Evolutionary conservation across 1,140 invertebrate species (phyloP).

Genomic region (Colletes latitarsis): DNA sequence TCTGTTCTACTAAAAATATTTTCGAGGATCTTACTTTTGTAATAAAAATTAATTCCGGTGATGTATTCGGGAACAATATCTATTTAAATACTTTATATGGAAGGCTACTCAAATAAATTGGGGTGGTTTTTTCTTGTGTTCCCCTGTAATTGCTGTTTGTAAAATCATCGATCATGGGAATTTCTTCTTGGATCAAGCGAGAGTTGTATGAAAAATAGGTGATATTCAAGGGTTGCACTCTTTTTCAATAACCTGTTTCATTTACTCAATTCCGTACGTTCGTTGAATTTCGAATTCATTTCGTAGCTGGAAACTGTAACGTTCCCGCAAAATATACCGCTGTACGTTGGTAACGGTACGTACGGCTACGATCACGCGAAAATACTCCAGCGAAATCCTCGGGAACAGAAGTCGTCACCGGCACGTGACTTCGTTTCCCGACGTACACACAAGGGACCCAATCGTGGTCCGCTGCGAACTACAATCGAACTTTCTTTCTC

Average conservation of each 20-base stretch:
- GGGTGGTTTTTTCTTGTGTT: no score
- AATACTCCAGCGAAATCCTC: slow-evolving; percentile 35
- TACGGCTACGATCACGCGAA: slow-evolving; percentile 21
- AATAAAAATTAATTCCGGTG: no score
- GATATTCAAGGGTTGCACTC: background rate
- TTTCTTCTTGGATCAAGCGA: no score
- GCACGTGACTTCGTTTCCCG: slow-evolving; percentile 40
- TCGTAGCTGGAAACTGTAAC: background rate
- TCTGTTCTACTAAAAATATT: no score
- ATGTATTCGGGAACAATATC: no score
- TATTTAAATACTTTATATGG: no score
- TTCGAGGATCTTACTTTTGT: no score
- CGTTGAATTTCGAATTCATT: slow-evolving; percentile 9
- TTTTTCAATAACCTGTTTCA: background rate
- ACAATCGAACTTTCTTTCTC: slow-evolving; percentile 30
- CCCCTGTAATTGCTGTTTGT: no score
- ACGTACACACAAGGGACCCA: slow-evolving; percentile 21
- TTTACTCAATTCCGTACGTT: background rate
- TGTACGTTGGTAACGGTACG: background rate
- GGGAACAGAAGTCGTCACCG: slow-evolving; percentile 22
- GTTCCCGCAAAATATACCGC: background rate
- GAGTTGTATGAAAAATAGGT: background rate
- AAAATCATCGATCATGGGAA: no score
- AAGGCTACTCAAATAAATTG: no score
- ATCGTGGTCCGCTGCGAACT: slow-evolving; percentile 27